A percentile compares a stretch with the other conserved stretches of the same genome.
These are phyloP conservation scores for Plestiodon gilberti DNA, from an alignment of 2,113 vertebrate species.

Conservation along the genomic window DNA sequence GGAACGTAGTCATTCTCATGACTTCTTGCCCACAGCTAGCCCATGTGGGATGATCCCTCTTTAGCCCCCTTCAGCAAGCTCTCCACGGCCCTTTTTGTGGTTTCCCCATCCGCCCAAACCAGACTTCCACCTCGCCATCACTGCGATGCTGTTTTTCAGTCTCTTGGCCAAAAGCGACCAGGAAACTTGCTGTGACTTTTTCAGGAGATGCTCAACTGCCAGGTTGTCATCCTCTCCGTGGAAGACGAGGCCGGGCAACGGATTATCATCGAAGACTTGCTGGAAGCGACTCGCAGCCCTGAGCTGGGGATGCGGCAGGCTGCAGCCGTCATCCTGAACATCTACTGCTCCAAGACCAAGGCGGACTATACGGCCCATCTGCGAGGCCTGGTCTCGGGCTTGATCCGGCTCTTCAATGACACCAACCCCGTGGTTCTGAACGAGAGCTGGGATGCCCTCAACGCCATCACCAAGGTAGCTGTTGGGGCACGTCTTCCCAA, in stretches of 20 bases:
- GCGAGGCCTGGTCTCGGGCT: conserved; percentile 88
- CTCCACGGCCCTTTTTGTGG: background rate
- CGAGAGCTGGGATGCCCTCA: conserved; percentile 98
- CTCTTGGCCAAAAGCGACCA: background rate
- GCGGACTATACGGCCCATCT: conserved; percentile 90
- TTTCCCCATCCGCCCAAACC: background rate
- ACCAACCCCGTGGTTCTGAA: conserved; percentile 86
- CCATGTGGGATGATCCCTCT: too few relatives aligned
- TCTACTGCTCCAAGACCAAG: conserved; percentile 92
- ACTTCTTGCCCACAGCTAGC: background rate
- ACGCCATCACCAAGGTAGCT: conserved; percentile 94
- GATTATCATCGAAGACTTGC: conserved; percentile 94
- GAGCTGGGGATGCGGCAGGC: conserved; percentile 92
- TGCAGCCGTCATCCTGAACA: conserved; percentile 90
- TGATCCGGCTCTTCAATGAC: conserved; percentile 95
- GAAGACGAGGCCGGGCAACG: conserved; percentile 94
- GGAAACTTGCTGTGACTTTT: conserved; percentile 31
- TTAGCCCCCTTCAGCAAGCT: background rate
- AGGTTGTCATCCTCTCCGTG: conserved; percentile 93
- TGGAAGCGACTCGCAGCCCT: conserved; percentile 89
- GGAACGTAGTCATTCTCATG: background rate
- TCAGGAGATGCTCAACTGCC: conserved; percentile 93
- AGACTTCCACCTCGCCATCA: too few relatives aligned
- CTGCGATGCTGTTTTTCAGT: background rate
- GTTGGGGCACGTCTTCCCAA: background rate